Evolutionary conservation across 2,888 invertebrate genomes (phyloP).

Genomic region (Dynastes maya): DNA sequence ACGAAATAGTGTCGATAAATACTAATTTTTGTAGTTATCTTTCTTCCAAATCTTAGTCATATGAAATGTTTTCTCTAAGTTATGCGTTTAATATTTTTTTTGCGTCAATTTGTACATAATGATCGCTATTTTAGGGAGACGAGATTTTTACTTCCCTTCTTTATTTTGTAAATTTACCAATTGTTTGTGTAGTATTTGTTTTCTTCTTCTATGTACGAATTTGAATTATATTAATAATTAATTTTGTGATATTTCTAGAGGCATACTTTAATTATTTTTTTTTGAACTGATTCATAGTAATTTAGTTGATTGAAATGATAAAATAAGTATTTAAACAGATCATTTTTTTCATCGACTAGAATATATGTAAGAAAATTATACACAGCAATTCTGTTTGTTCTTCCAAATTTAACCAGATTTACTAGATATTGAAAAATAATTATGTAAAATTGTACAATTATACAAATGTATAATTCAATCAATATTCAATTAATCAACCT

Average conservation of each 20-base stretch:
- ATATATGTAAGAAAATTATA: too few relatives aligned
- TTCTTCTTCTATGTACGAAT: not conserved
- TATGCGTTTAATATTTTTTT: constrained; percentile 28
- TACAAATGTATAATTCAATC: too few relatives aligned
- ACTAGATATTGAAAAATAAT: not conserved
- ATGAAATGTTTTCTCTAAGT: not conserved
- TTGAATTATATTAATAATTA: constrained; percentile 3
- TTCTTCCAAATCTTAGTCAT: constrained; percentile 5
- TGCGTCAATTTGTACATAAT: not conserved
- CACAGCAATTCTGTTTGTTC: constrained; percentile 4
- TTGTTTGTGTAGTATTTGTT: constrained; percentile 1
- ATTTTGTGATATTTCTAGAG: constrained; percentile 53
- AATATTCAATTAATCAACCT: not conserved
- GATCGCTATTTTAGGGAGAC: constrained; percentile 16
- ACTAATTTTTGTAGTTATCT: not conserved
- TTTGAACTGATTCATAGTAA: constrained; percentile 40
- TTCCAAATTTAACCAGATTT: constrained; percentile 6
- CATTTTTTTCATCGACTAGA: too few relatives aligned
- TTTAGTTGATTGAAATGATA: constrained; percentile 5
- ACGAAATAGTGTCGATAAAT: not conserved
- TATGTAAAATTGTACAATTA: too few relatives aligned
- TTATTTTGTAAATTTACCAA: constrained; percentile 37
- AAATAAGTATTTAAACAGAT: too few relatives aligned
- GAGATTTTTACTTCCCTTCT: not conserved
- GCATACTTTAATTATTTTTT: constrained; percentile 48